Percentiles rank a stretch among this genome's conserved stretches.
These are phyloP conservation scores for Pseudobourletiella spinata DNA, from an alignment of 1,140 invertebrate genomes.

Conservation along the genomic window DNA sequence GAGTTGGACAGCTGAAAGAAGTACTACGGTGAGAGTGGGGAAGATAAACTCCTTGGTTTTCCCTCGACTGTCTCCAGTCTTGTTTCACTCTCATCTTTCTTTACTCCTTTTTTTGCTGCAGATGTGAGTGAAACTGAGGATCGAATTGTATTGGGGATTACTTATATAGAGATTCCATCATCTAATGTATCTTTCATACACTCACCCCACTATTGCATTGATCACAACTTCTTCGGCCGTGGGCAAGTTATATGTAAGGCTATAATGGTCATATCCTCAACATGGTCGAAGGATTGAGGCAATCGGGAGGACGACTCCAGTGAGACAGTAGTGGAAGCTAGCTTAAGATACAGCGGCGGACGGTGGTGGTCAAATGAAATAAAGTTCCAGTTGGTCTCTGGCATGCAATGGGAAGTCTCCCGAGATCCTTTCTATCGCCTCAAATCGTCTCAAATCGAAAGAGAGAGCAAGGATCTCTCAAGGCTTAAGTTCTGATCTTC, in stretches of 20 bases:
- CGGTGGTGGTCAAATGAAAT: background rate
- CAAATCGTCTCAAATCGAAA: constrained; percentile 32
- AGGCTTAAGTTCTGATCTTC: too few relatives aligned
- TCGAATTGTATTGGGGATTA: background rate
- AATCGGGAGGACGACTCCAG: too few relatives aligned
- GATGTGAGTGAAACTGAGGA: background rate
- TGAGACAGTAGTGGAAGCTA: too few relatives aligned
- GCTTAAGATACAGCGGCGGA: too few relatives aligned
- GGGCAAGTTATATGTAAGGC: too few relatives aligned
- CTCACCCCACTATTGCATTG: too few relatives aligned
- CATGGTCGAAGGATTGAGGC: too few relatives aligned
- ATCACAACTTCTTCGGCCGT: too few relatives aligned
- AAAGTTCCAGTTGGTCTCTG: background rate
- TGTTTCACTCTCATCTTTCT: background rate
- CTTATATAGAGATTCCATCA: background rate
- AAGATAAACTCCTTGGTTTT: too few relatives aligned
- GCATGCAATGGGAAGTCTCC: constrained; percentile 17
- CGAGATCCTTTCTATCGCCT: constrained; percentile 13
- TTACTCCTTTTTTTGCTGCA: background rate
- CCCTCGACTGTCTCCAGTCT: too few relatives aligned
- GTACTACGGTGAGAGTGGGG: background rate
- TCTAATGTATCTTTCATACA: background rate
- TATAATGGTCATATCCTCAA: too few relatives aligned
- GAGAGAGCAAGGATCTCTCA: background rate
- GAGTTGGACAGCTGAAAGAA: background rate